Percentiles rank a stretch among this genome's conserved stretches.
phyloP scores from a whole-genome alignment of 2,797 vertebrate genomes.

The Fundulus diaphanus region DNA sequence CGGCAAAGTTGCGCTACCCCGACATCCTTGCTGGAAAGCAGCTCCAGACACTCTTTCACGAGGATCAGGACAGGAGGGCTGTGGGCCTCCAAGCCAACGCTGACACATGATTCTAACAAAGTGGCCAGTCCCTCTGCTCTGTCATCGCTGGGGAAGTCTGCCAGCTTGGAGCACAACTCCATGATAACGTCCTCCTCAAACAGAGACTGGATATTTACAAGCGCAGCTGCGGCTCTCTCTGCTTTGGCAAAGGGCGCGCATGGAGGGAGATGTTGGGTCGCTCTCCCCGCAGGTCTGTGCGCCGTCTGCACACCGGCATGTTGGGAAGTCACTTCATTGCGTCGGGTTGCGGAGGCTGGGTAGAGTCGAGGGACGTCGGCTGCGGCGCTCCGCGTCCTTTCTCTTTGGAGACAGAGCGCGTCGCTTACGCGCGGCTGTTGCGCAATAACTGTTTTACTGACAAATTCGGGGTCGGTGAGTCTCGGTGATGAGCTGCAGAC shows the following conservation, averaged over 20 bases:
- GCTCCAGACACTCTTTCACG: constrained; percentile 36
- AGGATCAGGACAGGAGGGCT: constrained; percentile 25
- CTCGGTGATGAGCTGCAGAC: background rate
- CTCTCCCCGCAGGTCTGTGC: background rate
- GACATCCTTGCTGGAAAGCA: constrained; percentile 20
- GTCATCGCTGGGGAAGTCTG: constrained; percentile 16
- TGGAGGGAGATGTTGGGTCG: constrained; percentile 1
- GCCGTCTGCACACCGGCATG: background rate
- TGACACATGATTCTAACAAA: constrained; percentile 39
- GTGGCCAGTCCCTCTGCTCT: constrained; percentile 33
- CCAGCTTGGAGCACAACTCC: constrained; percentile 41
- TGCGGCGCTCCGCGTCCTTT: background rate
- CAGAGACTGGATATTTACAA: constrained; percentile 11
- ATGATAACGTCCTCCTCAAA: constrained; percentile 39
- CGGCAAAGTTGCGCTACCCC: constrained; percentile 44
- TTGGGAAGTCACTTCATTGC: background rate
- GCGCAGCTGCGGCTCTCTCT: background rate
- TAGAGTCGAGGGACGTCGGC: background rate
- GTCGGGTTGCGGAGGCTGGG: background rate
- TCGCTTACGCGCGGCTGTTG: background rate
- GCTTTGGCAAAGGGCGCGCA: constrained; percentile 3
- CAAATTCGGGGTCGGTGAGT: background rate
- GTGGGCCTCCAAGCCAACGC: constrained; percentile 31
- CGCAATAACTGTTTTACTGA: background rate
- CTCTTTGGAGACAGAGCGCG: background rate